Evolutionary conservation across 1,140 invertebrate genomes (phyloP).

Genomic region (Schmidtea mediterranea): DNA sequence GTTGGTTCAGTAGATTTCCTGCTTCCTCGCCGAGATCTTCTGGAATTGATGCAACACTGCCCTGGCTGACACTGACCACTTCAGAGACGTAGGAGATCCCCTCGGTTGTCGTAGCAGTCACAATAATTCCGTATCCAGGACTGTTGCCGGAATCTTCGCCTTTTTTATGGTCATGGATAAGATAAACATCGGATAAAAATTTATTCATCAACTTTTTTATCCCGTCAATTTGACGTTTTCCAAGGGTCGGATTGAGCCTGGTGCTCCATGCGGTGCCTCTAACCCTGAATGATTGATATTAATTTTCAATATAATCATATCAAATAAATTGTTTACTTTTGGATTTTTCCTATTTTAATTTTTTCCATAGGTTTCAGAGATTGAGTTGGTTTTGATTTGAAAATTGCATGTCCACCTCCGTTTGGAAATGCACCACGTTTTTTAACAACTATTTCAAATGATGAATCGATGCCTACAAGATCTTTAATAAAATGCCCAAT

Average conservation of each 20-base stretch:
- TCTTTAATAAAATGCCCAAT: not conserved
- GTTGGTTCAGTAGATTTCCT: too few species aligned
- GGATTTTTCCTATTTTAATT: constrained; percentile 1
- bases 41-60: too few species aligned
- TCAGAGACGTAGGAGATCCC: not conserved
- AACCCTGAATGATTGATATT: not conserved
- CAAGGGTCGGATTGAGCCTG: not conserved
- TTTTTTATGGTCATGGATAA: not conserved
- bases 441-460: not conserved
- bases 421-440: not conserved
- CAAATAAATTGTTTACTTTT: not conserved
- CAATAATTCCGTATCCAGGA: not conserved
- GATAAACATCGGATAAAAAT: not conserved
- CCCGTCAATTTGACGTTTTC: not conserved
- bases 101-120: not conserved
- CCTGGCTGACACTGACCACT: not conserved
- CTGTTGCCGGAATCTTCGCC: not conserved
- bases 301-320: too few species aligned
- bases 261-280: not conserved
- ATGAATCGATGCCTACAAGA: not conserved
- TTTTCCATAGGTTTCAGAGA: not conserved
- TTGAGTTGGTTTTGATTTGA: not conserved
- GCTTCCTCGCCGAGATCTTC: too few species aligned
- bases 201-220: not conserved
- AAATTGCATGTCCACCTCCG: not conserved